phyloP scores from a whole-genome alignment of 64 coral and sea anemone genomes.

The Montipora sp. region DNA sequence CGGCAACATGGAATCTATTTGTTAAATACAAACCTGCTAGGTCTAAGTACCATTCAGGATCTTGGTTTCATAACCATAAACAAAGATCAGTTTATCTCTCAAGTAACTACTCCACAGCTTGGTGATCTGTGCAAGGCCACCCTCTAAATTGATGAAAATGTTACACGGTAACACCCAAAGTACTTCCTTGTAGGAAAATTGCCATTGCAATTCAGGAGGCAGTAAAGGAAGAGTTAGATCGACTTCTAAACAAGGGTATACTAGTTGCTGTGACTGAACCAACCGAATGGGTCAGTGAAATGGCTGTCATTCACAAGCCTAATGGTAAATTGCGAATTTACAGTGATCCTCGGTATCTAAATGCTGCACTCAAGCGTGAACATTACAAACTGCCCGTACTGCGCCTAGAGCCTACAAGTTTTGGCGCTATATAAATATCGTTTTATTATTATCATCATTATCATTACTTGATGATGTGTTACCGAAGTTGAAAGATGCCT shows the following conservation, averaged over 20 bases:
- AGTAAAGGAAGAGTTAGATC: conserved; percentile 42
- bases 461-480: too few relatives aligned
- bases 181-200: conserved; percentile 51
- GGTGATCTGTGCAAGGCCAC: conserved; percentile 42
- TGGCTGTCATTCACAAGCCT: conserved; percentile 31
- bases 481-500: too few relatives aligned
- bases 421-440: too few relatives aligned
- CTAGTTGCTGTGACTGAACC: conserved; percentile 34
- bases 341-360: conserved; percentile 41
- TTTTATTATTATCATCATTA: too few relatives aligned
- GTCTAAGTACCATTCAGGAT: conserved; percentile 50
- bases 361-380: neutral
- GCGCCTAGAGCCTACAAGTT: too few relatives aligned
- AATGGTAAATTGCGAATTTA: conserved; percentile 55
- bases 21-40: conserved; percentile 5
- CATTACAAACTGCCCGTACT: too few relatives aligned
- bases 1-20: too few relatives aligned
- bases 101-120: neutral
- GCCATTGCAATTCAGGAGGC: conserved; percentile 39
- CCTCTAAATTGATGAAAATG: conserved; percentile 34
- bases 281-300: conserved; percentile 60
- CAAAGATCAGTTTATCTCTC: conserved; percentile 31
- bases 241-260: conserved; percentile 30
- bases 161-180: neutral
- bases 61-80: conserved; percentile 61